Evolutionary conservation across 64 coral and sea anemone genomes (phyloP).

Genomic region (Porites lutea): DNA sequence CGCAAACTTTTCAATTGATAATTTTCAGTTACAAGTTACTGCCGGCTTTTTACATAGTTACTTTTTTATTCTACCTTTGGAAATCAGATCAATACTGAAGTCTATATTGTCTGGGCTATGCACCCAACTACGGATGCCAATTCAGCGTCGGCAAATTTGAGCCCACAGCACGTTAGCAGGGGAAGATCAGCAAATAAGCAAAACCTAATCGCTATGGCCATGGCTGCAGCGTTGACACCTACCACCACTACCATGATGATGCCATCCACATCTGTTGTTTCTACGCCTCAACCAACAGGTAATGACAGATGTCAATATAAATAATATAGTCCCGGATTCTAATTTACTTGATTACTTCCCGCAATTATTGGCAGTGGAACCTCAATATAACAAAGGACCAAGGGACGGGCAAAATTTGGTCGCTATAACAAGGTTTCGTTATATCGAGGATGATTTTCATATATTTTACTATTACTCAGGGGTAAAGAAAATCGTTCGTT

Average conservation of each 20-base stretch:
- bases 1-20: no score
- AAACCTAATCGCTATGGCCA: not conserved
- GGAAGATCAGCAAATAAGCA: not conserved
- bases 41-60: not conserved
- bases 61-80: not conserved
- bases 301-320: no score
- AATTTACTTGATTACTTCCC: no score
- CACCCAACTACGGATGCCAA: not conserved
- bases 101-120: slow-evolving; percentile 6
- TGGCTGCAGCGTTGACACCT: not conserved
- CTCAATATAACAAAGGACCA: no score
- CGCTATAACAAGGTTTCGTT: no score
- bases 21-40: no score
- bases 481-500: no score
- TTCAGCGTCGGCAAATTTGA: not conserved
- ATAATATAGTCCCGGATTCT: no score
- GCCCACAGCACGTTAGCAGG: not conserved
- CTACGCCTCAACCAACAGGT: not conserved
- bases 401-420: no score
- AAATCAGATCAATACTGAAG: slow-evolving; percentile 4
- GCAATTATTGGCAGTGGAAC: no score
- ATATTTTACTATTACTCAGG: no score
- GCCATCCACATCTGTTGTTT: not conserved
- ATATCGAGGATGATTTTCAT: no score
- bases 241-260: not conserved